A percentile compares a stretch with the other conserved stretches of the same genome.
Evolutionary conservation across 2,888 invertebrate genomes (phyloP).

Genomic region (Pollenia labialis): DNA sequence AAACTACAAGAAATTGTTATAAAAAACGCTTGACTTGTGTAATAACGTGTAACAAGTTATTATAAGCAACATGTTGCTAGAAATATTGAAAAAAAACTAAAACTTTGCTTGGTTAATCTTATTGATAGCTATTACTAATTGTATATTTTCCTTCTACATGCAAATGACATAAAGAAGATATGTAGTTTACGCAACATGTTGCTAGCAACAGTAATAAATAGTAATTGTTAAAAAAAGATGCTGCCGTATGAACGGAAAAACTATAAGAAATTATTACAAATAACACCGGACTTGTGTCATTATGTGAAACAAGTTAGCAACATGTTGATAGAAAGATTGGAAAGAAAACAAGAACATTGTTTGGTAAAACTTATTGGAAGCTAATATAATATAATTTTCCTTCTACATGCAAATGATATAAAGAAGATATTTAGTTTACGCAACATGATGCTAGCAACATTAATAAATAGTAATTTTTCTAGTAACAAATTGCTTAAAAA

Average conservation of each 20-base stretch:
- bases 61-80: conserved; percentile 28
- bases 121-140: no score
- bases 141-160: not conserved
- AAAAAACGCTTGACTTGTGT: no score
- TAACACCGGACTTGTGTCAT: no score
- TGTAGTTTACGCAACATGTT: not conserved
- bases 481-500: no score
- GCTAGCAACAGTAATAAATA: not conserved
- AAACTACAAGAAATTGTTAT: no score
- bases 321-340: conserved; percentile 39
- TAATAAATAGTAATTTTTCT: no score
- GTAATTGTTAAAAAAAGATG: no score
- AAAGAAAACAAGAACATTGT: not conserved
- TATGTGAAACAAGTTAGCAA: not conserved
- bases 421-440: no score
- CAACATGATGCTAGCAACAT: not conserved
- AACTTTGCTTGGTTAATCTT: not conserved
- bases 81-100: not conserved
- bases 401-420: no score
- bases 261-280: no score
- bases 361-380: not conserved
- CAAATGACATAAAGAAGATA: no score
- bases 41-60: not conserved
- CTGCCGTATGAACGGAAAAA: no score
- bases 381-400: not conserved